Conservation (phyloP, 2,888 invertebrate genomes). For the Stenodema calcarata region DNA sequence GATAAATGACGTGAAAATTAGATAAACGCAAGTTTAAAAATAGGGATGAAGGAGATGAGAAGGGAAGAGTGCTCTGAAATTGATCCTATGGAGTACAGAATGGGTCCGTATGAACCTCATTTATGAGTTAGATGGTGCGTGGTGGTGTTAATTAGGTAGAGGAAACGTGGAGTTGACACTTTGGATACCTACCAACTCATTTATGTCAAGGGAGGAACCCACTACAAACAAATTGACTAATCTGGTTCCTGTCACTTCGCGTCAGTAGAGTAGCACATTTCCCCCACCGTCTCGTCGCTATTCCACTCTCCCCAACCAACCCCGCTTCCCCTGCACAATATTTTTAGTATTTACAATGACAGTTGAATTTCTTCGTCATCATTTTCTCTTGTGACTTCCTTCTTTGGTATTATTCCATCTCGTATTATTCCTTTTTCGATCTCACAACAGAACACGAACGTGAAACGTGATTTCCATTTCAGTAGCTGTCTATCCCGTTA, state of each 20-base stretch:
- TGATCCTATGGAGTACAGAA: conserved; percentile 33
- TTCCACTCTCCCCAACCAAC: conserved; percentile 9
- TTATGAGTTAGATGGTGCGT: conserved; percentile 51
- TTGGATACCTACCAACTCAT: conserved; percentile 50
- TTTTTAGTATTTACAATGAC: conserved; percentile 21
- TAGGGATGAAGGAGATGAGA: background rate
- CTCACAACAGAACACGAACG: background rate
- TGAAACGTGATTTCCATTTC: background rate
- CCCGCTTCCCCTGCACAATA: background rate
- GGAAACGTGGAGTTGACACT: conserved; percentile 45
- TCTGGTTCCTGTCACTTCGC: conserved; percentile 42
- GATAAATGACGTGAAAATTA: conserved; percentile 6
- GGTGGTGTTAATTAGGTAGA: conserved; percentile 49
- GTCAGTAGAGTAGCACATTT: conserved; percentile 42
- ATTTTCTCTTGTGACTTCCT: background rate
- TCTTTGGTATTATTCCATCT: background rate
- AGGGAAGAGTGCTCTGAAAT: background rate
- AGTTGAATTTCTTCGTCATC: background rate
- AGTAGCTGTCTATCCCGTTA: background rate
- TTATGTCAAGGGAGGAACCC: conserved; percentile 46
- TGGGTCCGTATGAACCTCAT: conserved; percentile 46
- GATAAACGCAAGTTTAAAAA: background rate
- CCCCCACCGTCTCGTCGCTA: background rate
- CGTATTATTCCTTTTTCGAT: background rate
- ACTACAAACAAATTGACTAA: conserved; percentile 51